A percentile compares a stretch with the other conserved stretches of the same genome.
Evolutionary conservation across 2,113 vertebrate genomes (phyloP).

Genomic region (Guaruba guarouba): DNA sequence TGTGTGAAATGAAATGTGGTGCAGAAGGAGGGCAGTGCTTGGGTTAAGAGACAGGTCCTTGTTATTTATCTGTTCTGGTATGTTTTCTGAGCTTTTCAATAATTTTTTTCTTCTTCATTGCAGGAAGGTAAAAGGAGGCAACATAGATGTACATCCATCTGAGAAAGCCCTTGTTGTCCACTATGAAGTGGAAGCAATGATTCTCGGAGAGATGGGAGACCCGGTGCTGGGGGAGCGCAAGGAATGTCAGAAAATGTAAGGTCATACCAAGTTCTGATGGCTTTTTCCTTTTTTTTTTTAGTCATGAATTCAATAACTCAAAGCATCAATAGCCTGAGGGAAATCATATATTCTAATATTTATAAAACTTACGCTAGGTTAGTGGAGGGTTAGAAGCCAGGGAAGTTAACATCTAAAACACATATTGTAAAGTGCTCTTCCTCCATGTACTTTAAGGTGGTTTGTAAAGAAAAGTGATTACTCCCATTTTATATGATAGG

Average conservation of each 20-base stretch:
- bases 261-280: not conserved
- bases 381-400: not conserved
- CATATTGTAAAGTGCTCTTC: not conserved
- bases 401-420: not conserved
- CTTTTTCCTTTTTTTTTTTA: not conserved
- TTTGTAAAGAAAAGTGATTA: not conserved
- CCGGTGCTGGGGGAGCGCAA: conserved; percentile 89
- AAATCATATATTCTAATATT: not conserved
- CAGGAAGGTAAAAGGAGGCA: conserved; percentile 90
- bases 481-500: not conserved
- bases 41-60: not conserved
- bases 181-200: conserved; percentile 93
- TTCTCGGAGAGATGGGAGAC: conserved; percentile 88
- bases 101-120: not conserved
- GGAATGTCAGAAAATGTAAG: conserved; percentile 95
- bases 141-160: conserved; percentile 91
- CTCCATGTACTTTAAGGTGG: not conserved
- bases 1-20: not conserved
- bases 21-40: not conserved
- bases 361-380: not conserved
- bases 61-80: not conserved
- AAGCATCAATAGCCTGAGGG: not conserved
- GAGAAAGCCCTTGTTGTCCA: conserved; percentile 93
- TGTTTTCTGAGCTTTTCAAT: not conserved
- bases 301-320: not conserved